phyloP scores from a whole-genome alignment of 1,140 invertebrate genomes.

The Elysia chlorotica region DNA sequence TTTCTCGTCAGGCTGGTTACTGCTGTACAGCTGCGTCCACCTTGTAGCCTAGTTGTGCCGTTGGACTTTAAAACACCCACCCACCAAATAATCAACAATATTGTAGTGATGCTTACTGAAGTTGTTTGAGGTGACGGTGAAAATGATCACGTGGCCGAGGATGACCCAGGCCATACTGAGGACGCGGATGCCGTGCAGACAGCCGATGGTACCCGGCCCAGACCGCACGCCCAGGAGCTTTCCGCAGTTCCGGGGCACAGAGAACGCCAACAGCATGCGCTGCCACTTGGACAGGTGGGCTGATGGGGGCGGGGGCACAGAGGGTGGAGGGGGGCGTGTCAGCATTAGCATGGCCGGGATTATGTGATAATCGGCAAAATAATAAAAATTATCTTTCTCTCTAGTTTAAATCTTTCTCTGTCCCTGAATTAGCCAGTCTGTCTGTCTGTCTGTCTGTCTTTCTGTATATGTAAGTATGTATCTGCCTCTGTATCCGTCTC shows the following conservation, averaged over 20 bases:
- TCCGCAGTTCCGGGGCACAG: slow-evolving; percentile 12
- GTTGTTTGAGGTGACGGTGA: too few species aligned
- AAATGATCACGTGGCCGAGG: slow-evolving; percentile 35
- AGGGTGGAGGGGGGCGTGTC: too few species aligned
- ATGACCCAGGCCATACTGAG: slow-evolving; percentile 48
- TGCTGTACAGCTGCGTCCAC: too few species aligned
- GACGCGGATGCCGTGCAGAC: slow-evolving; percentile 44
- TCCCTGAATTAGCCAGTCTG: background rate
- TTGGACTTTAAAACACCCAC: too few species aligned
- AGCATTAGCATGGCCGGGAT: too few species aligned
- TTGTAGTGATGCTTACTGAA: too few species aligned
- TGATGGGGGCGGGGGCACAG: background rate
- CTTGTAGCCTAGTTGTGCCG: too few species aligned
- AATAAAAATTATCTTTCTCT: background rate
- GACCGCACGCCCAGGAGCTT: slow-evolving; percentile 11
- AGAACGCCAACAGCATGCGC: slow-evolving; percentile 21
- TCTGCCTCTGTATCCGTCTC: background rate
- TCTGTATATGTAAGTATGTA: background rate
- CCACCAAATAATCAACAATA: too few species aligned
- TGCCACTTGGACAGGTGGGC: background rate
- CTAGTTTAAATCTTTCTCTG: background rate
- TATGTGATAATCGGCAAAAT: too few species aligned
- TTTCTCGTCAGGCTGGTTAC: too few species aligned
- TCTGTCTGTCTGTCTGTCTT: background rate
- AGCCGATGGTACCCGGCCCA: background rate